phyloP scores from a whole-genome alignment of 2,797 vertebrate species.

The Emydoidea blandingii region DNA sequence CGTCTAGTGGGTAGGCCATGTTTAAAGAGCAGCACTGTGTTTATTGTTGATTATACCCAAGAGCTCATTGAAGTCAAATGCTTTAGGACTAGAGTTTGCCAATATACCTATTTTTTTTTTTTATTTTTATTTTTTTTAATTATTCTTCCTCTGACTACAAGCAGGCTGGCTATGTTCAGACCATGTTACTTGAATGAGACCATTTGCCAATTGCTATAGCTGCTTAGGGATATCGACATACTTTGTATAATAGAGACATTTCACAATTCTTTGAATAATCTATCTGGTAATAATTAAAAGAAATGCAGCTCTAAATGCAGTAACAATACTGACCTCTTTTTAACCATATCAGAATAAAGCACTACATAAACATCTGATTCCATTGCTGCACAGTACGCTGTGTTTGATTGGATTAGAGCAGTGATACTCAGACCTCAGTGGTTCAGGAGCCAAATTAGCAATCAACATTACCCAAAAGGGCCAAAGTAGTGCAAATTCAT shows the following conservation, averaged over 20 bases:
- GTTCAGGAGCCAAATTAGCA: too few species aligned
- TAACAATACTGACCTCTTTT: not conserved
- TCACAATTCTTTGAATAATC: not conserved
- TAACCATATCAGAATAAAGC: not conserved
- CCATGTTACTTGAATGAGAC: fast-evolving
- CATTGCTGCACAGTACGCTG: not conserved
- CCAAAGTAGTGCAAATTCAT: too few species aligned
- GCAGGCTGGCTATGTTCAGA: not conserved
- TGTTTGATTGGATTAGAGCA: not conserved
- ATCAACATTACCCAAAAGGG: too few species aligned
- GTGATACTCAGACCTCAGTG: too few species aligned
- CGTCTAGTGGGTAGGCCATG: too few species aligned
- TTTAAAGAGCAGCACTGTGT: too few species aligned
- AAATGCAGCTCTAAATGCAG: not conserved
- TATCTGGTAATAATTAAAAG: fast-evolving
- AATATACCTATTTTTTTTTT: not conserved
- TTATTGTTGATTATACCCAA: too few species aligned
- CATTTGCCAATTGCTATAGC: not conserved
- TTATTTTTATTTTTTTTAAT: not conserved
- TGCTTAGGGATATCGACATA: not conserved
- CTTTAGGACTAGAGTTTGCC: not conserved
- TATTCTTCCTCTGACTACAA: not conserved
- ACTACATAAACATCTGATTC: not conserved
- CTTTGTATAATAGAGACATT: not conserved
- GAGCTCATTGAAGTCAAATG: not conserved